Conservation (phyloP, 2,888 invertebrate genomes). For the Ariolimax columbianus region DNA sequence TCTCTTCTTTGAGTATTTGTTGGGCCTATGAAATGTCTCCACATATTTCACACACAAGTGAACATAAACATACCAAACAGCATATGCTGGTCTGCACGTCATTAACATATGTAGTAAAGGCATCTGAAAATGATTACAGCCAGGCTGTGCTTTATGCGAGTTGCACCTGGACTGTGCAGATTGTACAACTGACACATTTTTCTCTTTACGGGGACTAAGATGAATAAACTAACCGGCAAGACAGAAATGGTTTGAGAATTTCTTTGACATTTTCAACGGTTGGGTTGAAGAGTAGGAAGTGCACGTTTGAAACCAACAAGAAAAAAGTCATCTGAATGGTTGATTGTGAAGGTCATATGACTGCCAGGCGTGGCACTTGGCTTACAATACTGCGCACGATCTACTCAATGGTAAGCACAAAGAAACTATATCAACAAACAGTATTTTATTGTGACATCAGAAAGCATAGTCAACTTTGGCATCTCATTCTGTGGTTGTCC, state of each 20-base stretch:
- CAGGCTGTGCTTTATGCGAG: neutral
- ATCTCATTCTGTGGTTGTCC: too few species aligned
- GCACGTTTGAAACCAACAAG: neutral
- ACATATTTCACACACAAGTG: neutral
- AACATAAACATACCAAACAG: neutral
- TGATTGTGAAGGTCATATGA: neutral
- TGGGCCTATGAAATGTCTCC: neutral
- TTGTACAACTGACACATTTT: neutral
- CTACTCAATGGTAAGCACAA: too few species aligned
- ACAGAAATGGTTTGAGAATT: neutral
- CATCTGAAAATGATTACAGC: neutral
- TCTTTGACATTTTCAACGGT: neutral
- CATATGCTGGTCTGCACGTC: constrained; percentile 11
- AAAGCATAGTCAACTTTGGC: too few species aligned
- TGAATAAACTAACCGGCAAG: neutral
- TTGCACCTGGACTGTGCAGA: constrained; percentile 12
- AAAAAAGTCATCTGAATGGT: neutral
- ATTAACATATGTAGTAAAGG: neutral
- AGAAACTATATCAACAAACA: too few species aligned
- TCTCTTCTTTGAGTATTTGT: neutral
- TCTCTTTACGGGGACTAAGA: constrained; percentile 1
- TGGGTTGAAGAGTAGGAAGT: neutral
- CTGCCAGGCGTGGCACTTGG: too few species aligned
- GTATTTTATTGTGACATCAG: too few species aligned
- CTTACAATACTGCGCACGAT: too few species aligned